Conservation (phyloP, 2,888 invertebrate species). For the Conchocele bisecta region DNA sequence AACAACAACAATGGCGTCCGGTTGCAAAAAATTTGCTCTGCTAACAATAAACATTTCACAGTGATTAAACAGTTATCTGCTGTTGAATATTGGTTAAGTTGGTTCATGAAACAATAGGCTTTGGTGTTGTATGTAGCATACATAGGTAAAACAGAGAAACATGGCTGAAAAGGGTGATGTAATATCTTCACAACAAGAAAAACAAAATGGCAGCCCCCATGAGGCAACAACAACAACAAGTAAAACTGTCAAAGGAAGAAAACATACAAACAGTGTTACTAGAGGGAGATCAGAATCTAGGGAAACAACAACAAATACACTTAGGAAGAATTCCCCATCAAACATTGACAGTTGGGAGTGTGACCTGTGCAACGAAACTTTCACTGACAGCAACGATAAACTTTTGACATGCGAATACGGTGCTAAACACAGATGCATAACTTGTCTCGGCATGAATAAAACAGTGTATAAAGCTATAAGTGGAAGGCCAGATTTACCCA, state of each 20-base stretch:
- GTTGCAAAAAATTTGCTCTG: too few relatives aligned
- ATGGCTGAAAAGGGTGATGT: too few relatives aligned
- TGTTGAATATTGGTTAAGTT: too few relatives aligned
- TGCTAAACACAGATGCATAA: background rate
- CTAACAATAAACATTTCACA: too few relatives aligned
- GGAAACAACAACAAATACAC: background rate
- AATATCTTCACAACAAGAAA: too few relatives aligned
- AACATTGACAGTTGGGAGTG: background rate
- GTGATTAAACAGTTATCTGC: too few relatives aligned
- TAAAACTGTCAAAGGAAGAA: background rate
- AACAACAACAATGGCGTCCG: too few relatives aligned
- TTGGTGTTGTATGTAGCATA: too few relatives aligned
- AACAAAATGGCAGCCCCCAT: background rate
- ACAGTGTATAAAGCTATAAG: slow-evolving; percentile 4
- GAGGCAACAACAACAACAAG: background rate
- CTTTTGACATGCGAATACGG: slow-evolving; percentile 9
- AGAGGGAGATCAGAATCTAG: background rate
- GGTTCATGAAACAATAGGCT: too few relatives aligned
- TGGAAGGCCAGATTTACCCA: background rate
- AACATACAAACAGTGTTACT: background rate
- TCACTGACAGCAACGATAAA: background rate
- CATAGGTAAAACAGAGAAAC: too few relatives aligned
- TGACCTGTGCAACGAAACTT: background rate
- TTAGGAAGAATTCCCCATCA: background rate
- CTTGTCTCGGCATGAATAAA: background rate